Base-by-base conservation (phyloP, 1,140 invertebrate genomes). In the Heterodera schachtii region DNA sequence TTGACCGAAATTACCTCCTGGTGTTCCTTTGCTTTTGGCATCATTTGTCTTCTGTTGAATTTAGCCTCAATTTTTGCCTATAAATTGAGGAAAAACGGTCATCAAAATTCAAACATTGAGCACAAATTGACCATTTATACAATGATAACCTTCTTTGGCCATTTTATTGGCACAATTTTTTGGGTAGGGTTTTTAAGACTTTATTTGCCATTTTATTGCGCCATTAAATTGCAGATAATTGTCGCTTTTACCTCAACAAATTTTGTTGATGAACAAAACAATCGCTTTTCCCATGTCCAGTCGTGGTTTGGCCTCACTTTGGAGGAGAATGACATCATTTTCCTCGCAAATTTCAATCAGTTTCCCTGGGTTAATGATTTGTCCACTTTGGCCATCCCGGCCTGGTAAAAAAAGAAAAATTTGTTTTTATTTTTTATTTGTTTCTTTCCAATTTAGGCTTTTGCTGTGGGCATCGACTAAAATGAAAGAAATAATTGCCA, bases 11-110 rank as follows among this genome's bases (percentile, higher is more conserved):
- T 64, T 19, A 5, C 57, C 5, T 19, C 57, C 5, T 64, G 11
- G 57, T 64, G 16, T 19, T 64, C 57, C 19, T 11, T 64, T 64
- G 19, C 16, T 64, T 64, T 64, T 64, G 13, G 57, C 57, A 64
- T 64, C 16, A 64, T 64, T 64, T 71, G 69, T 46, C 69, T 71
- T 46, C 7, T 46, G 69, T 43, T 71, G 69, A 71, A 71, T 71
- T 71, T 71, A 41, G 69, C 69, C 9, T 13, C 41, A 16, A n/a
- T 71, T 41, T 71, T 71, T 4, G 69, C 69, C 21, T 71, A 71
- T n/a, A 71, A 46, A 71, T 19, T 60, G 57, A 60, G 19, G 16
- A 60, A 60, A 71, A 41, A 71, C 13, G 44, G 2, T 11, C 67
- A 69, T 7, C 41, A 41, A 46, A 46, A 41, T 71, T 41, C 69